A percentile compares a stretch with the other conserved stretches of the same genome.
Conservation (phyloP, 2,113 vertebrate genomes). For the Catharus minimus region DNA sequence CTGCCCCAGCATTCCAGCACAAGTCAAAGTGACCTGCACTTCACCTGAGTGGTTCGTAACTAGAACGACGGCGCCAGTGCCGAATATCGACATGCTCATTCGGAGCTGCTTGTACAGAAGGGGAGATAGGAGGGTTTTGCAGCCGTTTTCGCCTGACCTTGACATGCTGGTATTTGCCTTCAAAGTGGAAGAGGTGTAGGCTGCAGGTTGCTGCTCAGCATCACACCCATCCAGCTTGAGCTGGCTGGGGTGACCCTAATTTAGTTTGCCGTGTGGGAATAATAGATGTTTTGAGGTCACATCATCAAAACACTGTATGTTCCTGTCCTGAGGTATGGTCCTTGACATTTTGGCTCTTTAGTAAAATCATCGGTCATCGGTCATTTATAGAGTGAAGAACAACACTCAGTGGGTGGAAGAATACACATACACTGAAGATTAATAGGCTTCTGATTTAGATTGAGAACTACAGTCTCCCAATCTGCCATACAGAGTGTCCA, state of each 20-base stretch:
- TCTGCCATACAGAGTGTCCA: not conserved
- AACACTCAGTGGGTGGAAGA: not conserved
- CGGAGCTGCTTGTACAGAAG: not conserved
- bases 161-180: not conserved
- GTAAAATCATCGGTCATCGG: accelerated
- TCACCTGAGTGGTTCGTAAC: not conserved
- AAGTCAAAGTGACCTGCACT: accelerated
- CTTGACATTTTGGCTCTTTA: not conserved
- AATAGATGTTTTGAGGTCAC: not conserved
- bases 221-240: accelerated
- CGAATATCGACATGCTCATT: not conserved
- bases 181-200: not conserved
- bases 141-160: accelerated
- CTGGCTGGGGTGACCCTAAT: not conserved
- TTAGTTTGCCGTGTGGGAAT: not conserved
- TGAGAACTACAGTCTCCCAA: not conserved
- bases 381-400: not conserved
- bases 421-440: not conserved
- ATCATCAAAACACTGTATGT: not conserved
- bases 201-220: not conserved
- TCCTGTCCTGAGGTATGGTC: not conserved
- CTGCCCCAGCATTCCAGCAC: accelerated
- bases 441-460: not conserved
- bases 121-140: accelerated
- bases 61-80: accelerated